These are phyloP conservation scores for Mus pahari DNA, from an alignment of 2,113 vertebrate genomes.

Conservation along the genomic window DNA sequence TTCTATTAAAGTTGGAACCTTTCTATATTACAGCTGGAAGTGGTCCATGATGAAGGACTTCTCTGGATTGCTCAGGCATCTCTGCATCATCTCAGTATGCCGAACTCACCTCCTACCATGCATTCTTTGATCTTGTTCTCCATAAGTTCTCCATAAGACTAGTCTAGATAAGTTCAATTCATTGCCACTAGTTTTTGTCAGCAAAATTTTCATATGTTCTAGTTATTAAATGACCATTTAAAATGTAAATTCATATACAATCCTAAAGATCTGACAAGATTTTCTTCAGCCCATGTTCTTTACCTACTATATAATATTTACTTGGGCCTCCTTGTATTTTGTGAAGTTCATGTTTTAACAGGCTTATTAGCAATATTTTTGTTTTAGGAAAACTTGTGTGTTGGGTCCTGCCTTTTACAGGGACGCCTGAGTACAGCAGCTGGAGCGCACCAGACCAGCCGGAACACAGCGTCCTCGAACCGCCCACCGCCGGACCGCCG, in stretches of 20 bases:
- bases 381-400: background rate
- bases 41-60: background rate
- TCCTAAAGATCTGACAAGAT: background rate
- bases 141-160: conserved; percentile 25
- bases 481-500: too few species aligned
- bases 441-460: too few species aligned
- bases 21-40: background rate
- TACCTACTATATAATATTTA: background rate
- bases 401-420: too few species aligned
- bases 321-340: background rate
- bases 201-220: background rate
- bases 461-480: too few species aligned
- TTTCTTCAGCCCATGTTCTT: background rate
- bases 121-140: background rate
- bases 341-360: background rate
- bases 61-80: background rate
- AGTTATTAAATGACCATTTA: conserved; percentile 14
- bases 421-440: too few species aligned
- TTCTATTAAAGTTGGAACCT: background rate
- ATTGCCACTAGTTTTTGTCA: background rate
- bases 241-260: background rate
- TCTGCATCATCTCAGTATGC: background rate
- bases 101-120: background rate
- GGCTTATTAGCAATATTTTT: background rate
- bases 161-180: background rate